A percentile compares a stretch with the other conserved stretches of the same genome.
These are phyloP conservation scores for Ranitomeya imitator DNA, from an alignment of 2,113 vertebrate species.

Conservation along the genomic window DNA sequence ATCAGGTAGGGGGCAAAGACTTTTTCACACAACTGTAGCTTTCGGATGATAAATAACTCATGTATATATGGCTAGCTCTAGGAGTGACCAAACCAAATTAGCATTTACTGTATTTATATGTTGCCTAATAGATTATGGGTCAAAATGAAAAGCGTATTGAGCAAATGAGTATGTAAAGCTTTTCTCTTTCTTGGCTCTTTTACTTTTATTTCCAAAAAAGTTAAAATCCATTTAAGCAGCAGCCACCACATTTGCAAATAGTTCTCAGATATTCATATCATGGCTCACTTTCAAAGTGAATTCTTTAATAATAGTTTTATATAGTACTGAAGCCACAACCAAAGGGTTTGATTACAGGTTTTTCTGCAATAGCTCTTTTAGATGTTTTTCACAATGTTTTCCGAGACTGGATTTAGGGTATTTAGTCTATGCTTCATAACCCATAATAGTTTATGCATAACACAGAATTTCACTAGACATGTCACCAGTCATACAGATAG, in stretches of 20 bases:
- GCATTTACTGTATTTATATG: too few species aligned
- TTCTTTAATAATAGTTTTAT: background rate
- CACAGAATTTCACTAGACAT: background rate
- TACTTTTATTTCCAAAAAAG: background rate
- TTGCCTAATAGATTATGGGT: too few species aligned
- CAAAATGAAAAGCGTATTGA: background rate
- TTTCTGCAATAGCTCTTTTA: background rate
- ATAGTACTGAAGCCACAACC: conserved; percentile 1
- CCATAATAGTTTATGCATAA: background rate
- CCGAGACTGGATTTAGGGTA: background rate
- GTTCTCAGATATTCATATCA: background rate
- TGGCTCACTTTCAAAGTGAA: background rate
- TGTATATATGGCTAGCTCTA: too few species aligned
- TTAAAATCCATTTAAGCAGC: background rate
- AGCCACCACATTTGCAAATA: background rate
- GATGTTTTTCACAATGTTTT: background rate
- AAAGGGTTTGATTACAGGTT: background rate
- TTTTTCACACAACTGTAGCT: too few species aligned
- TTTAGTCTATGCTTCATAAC: background rate
- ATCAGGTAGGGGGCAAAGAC: too few species aligned
- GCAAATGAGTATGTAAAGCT: background rate
- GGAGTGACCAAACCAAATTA: too few species aligned
- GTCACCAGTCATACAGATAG: background rate
- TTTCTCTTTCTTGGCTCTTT: background rate
- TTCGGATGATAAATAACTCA: too few species aligned